These are phyloP conservation scores for Balaeniceps rex DNA, from an alignment of 2,113 vertebrate species.

Conservation along the genomic window DNA sequence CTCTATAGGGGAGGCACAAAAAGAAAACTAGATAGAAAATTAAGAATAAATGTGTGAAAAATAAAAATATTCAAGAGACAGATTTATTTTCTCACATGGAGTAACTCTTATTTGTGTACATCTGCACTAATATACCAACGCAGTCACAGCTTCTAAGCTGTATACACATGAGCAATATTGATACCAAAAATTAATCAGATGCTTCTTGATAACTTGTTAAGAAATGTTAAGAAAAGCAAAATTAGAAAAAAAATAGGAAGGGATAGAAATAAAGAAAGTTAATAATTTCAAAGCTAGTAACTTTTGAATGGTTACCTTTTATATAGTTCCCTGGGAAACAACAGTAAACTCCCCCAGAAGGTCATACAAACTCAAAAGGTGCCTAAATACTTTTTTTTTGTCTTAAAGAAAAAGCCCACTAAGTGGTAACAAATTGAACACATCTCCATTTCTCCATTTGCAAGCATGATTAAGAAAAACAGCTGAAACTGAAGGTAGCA, in stretches of 20 bases:
- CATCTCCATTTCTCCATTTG: neutral
- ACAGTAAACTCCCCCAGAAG: neutral
- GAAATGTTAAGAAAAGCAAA: neutral
- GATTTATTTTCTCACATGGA: neutral
- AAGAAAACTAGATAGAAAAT: neutral
- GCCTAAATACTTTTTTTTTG: neutral
- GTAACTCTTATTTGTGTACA: neutral
- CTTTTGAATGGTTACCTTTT: neutral
- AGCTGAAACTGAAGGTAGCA: neutral
- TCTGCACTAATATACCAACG: neutral
- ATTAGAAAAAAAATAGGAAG: neutral
- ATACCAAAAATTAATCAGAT: neutral
- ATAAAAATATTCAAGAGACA: neutral
- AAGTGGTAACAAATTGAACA: neutral
- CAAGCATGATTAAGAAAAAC: neutral
- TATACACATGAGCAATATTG: neutral
- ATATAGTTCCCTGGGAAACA: neutral
- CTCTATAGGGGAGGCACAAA: neutral
- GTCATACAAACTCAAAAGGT: neutral
- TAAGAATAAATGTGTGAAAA: neutral
- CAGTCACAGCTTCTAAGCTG: neutral
- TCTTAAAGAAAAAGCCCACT: neutral
- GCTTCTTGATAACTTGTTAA: neutral
- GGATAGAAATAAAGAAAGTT: neutral
- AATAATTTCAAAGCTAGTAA: neutral